A percentile compares a stretch with the other conserved stretches of the same genome.
These are phyloP conservation scores for Pseudomugil tenellus DNA, from an alignment of 2,797 vertebrate species.

Conservation along the genomic window DNA sequence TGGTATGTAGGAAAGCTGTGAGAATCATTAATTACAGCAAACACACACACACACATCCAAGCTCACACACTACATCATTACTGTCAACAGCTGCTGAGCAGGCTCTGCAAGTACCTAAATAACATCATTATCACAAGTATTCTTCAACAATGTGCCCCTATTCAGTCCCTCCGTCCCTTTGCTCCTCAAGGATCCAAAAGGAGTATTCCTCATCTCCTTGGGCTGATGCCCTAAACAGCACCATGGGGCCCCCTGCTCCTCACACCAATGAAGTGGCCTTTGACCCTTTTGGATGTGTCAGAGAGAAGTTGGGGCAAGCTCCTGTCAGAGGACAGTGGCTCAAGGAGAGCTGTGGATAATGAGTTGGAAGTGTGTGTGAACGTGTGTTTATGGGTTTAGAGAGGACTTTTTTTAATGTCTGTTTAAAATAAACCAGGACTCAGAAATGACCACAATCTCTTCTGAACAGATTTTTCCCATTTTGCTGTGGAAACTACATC, in stretches of 20 bases:
- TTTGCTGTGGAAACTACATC: no score
- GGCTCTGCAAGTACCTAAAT: constrained; percentile 71
- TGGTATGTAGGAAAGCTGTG: constrained; percentile 76
- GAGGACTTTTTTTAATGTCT: constrained; percentile 1
- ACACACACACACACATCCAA: constrained; percentile 47
- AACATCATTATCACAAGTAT: constrained; percentile 81
- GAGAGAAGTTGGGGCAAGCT: constrained; percentile 68
- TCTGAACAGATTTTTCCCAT: neutral
- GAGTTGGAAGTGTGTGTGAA: constrained; percentile 62
- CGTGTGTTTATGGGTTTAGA: constrained; percentile 49
- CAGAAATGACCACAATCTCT: neutral
- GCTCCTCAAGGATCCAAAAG: constrained; percentile 62
- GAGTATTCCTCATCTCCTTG: constrained; percentile 54
- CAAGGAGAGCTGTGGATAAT: constrained; percentile 59
- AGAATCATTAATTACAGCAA: constrained; percentile 76
- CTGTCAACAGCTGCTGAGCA: constrained; percentile 80
- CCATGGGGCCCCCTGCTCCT: constrained; percentile 57
- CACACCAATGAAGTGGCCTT: constrained; percentile 70
- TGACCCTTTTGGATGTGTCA: constrained; percentile 74
- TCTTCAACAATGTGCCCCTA: constrained; percentile 75
- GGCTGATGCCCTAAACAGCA: constrained; percentile 38
- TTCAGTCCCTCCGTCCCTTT: constrained; percentile 61
- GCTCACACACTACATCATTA: constrained; percentile 73
- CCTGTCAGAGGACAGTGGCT: constrained; percentile 69
- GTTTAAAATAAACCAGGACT: neutral